phyloP scores from a whole-genome alignment of 2,888 invertebrate species.

The Nemapogon koenigi region DNA sequence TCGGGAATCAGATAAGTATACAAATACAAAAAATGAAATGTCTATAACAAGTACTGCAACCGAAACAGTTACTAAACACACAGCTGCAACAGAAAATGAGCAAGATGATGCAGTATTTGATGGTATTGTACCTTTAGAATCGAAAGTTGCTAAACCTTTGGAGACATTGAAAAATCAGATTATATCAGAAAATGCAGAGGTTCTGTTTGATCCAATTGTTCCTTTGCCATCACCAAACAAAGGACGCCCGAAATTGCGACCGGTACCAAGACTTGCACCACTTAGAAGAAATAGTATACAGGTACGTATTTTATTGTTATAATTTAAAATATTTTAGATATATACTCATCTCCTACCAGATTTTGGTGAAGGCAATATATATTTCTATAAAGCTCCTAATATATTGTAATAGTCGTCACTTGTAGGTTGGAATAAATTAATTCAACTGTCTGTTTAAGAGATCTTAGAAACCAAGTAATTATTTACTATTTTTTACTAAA shows the following conservation, averaged over 20 bases:
- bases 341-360: too few relatives aligned
- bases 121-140: conserved; percentile 45
- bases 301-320: conserved; percentile 27
- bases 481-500: too few relatives aligned
- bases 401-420: too few relatives aligned
- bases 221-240: conserved; percentile 67
- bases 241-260: conserved; percentile 71
- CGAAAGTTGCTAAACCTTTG: conserved; percentile 32
- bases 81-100: background rate
- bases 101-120: conserved; percentile 37
- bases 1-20: too few relatives aligned
- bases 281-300: conserved; percentile 71
- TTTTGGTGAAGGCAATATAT: too few relatives aligned
- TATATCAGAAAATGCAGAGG: conserved; percentile 52
- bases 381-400: too few relatives aligned
- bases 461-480: too few relatives aligned
- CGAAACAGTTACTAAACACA: background rate
- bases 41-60: background rate
- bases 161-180: conserved; percentile 46
- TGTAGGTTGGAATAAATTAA: too few relatives aligned
- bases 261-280: conserved; percentile 69
- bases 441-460: too few relatives aligned
- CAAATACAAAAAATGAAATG: background rate
- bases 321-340: conserved; percentile 1
- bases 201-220: conserved; percentile 54